These are phyloP conservation scores for Ypsolopha scabrella DNA, from an alignment of 2,888 invertebrate species.

Conservation along the genomic window DNA sequence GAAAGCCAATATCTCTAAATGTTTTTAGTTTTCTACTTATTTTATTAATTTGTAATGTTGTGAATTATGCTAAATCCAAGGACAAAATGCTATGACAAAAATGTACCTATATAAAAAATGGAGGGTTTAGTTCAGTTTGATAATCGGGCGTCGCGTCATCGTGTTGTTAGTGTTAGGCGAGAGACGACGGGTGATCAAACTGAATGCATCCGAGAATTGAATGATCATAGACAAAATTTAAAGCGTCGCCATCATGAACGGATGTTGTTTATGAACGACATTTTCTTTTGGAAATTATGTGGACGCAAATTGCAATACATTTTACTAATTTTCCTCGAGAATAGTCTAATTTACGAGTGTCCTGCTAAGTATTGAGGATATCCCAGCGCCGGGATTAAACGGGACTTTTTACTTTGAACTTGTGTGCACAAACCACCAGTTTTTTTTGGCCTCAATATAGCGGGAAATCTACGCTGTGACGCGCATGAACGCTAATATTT, in stretches of 20 bases:
- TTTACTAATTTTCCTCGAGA: slow-evolving; percentile 11
- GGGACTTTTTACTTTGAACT: background rate
- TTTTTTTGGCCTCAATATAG: slow-evolving; percentile 47
- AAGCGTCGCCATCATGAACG: slow-evolving; percentile 42
- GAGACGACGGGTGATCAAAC: no score
- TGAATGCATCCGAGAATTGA: no score
- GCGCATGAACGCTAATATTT: slow-evolving; percentile 48
- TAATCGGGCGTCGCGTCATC: no score
- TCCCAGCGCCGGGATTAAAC: slow-evolving; percentile 9
- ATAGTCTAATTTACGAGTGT: slow-evolving; percentile 12
- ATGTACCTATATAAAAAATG: no score
- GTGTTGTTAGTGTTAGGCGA: no score
- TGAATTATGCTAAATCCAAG: no score
- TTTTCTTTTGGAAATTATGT: slow-evolving; percentile 45
- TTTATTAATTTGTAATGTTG: no score
- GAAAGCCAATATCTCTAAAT: no score
- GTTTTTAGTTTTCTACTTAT: no score
- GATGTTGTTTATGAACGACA: slow-evolving; percentile 62
- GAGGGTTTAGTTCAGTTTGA: no score
- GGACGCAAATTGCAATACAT: background rate
- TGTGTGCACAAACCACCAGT: slow-evolving; percentile 17
- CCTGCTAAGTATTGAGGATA: slow-evolving; percentile 1
- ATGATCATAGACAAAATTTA: slow-evolving; percentile 31
- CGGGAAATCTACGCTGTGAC: slow-evolving; percentile 64
- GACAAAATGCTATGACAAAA: no score